These are phyloP conservation scores for Pangasianodon gigas DNA, from an alignment of 2,113 vertebrate species.

Conservation along the genomic window DNA sequence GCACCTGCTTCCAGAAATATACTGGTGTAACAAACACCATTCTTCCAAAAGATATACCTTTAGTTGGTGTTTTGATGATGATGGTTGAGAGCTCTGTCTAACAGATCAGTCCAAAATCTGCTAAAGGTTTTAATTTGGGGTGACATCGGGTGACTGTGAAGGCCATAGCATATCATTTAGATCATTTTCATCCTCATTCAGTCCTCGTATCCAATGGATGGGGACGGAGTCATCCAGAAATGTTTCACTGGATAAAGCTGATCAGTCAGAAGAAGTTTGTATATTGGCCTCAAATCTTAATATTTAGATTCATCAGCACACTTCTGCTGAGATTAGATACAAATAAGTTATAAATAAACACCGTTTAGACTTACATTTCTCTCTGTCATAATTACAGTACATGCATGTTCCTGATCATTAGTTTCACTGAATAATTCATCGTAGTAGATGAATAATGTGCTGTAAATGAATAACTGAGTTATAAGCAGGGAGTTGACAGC, in stretches of 20 bases:
- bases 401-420: neutral
- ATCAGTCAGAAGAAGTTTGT: neutral
- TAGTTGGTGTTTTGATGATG: no score
- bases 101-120: neutral
- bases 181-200: neutral
- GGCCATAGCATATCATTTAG: neutral
- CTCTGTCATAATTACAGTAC: no score
- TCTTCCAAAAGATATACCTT: no score
- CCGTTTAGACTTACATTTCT: no score
- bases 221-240: neutral
- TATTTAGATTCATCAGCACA: no score
- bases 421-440: neutral
- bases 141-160: neutral
- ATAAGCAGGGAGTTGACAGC: no score
- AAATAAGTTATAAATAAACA: no score
- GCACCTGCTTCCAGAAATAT: neutral
- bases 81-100: neutral
- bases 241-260: neutral
- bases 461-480: no score
- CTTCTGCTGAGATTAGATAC: no score
- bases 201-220: neutral
- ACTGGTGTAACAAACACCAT: no score
- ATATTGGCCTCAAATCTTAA: neutral
- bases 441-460: no score
- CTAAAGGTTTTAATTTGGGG: neutral